Percentiles rank a stretch among this genome's conserved stretches.
phyloP scores from a whole-genome alignment of 2,797 vertebrate species.

The Chrysocyon brachyurus region DNA sequence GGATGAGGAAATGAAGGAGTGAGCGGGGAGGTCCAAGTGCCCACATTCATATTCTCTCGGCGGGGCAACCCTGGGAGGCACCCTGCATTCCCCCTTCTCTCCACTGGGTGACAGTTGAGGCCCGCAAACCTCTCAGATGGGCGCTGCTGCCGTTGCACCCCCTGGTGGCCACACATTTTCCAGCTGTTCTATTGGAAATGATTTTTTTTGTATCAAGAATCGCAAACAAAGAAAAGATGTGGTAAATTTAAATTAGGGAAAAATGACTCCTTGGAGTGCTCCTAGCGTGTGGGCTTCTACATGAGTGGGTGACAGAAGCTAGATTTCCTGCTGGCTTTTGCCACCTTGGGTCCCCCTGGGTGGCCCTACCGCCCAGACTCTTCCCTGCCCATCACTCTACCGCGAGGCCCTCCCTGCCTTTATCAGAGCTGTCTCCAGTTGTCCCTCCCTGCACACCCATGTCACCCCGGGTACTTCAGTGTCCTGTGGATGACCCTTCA shows the following conservation, averaged over 20 bases:
- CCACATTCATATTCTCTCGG: not conserved
- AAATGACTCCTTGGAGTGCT: not conserved
- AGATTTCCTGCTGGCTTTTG: not conserved
- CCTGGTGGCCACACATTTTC: slow-evolving; percentile 36
- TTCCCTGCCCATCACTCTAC: too few species aligned
- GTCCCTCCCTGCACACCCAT: not conserved
- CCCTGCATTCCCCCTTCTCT: not conserved
- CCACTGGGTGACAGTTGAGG: slow-evolving; percentile 65
- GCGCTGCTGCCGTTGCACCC: not conserved
- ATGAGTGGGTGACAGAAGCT: not conserved
- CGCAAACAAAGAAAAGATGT: not conserved
- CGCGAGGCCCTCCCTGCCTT: not conserved
- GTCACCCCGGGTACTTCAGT: not conserved
- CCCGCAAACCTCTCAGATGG: not conserved
- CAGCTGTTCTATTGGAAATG: not conserved
- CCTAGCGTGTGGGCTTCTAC: not conserved
- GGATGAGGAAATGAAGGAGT: not conserved
- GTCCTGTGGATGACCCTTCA: not conserved
- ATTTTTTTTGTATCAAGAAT: not conserved
- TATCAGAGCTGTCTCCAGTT: not conserved
- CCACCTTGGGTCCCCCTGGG: not conserved
- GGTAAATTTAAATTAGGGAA: not conserved
- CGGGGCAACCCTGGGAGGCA: not conserved
- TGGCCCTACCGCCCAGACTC: not conserved
- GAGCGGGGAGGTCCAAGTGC: not conserved